phyloP scores from a whole-genome alignment of 2,797 vertebrate genomes.

The Eleutherodactylus coqui region DNA sequence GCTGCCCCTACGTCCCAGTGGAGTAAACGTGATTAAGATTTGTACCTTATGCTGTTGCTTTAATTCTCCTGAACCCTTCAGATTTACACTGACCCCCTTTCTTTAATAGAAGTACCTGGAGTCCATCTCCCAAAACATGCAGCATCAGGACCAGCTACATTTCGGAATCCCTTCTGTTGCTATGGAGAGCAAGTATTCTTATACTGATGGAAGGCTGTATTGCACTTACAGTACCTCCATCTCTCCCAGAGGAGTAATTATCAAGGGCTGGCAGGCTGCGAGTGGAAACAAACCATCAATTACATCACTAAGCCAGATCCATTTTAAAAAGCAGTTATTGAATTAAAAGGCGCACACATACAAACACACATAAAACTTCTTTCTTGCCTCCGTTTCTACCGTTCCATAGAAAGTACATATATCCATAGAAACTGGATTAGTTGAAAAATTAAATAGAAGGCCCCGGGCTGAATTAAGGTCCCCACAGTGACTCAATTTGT shows the following conservation, averaged over 20 bases:
- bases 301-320: slow-evolving; percentile 62
- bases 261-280: slow-evolving; percentile 58
- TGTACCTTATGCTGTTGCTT: neutral
- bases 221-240: slow-evolving; percentile 62
- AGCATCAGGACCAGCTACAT: slow-evolving; percentile 55
- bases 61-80: neutral
- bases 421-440: slow-evolving; percentile 56
- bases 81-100: neutral
- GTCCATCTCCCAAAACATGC: slow-evolving; percentile 37
- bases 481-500: slow-evolving; percentile 60
- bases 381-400: slow-evolving; percentile 6
- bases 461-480: slow-evolving; percentile 52
- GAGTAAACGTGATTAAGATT: neutral
- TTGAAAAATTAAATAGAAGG: slow-evolving; percentile 56
- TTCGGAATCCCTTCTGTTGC: slow-evolving; percentile 60
- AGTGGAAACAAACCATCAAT: slow-evolving; percentile 64
- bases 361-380: slow-evolving; percentile 53
- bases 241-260: slow-evolving; percentile 62
- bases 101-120: slow-evolving; percentile 31
- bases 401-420: slow-evolving; percentile 36
- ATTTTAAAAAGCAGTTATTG: slow-evolving; percentile 58
- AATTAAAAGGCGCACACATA: slow-evolving; percentile 45
- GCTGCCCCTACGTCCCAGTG: neutral
- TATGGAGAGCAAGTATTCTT: slow-evolving; percentile 62
- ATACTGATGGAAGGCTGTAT: slow-evolving; percentile 60